Evolutionary conservation across 2,888 invertebrate species (phyloP), one percentile per base, ranked within the genome.

Genomic region (Artemia sinica): DNA sequence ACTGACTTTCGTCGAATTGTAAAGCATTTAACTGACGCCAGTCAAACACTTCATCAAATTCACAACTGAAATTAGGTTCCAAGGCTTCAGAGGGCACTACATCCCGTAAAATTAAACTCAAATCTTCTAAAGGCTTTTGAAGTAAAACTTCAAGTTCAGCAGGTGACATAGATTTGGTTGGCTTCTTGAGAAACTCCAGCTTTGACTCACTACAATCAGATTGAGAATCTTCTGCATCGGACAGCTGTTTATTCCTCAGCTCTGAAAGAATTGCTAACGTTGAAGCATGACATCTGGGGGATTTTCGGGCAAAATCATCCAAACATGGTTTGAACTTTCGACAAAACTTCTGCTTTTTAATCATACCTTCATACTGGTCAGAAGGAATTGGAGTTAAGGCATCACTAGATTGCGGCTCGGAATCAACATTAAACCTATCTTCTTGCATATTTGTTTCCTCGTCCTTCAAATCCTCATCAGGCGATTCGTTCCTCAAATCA

Each of bases 261-360:
- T 58, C 70, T 18, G 77, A 77, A 67, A 91, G 83, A 70, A 91
- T 88, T 0, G 91, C 91, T 71, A 90, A 78, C 0, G 91, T 91
- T 0, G 90, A 90, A 0, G 91, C 91, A 76, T 91, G 91, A 76
- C 91, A 91, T 41, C 91, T 80, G 0, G 91, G 91, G 0, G 89
- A 90, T 75, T 91, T 91, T 63, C 91, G 80, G 0, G 90, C 87
- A 76, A 74, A 75, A 76, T 73, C 77, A 75, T 69, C 66, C 50
- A 70, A 67, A 65, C 51, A 49, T 41, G 67, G 49, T 58, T 68
- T n/a, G 28, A 51, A n/a, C 50, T 66, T 70, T 66, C 28, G 52
- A 48, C 70, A 72, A 28, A 51, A 65, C 41, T 66, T 58, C 50
- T 71, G 72, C 69, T 10, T 58, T 18, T 58, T 58, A 18, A 14